phyloP scores from a whole-genome alignment of 1,140 invertebrate species.

The Achatina immaculata region DNA sequence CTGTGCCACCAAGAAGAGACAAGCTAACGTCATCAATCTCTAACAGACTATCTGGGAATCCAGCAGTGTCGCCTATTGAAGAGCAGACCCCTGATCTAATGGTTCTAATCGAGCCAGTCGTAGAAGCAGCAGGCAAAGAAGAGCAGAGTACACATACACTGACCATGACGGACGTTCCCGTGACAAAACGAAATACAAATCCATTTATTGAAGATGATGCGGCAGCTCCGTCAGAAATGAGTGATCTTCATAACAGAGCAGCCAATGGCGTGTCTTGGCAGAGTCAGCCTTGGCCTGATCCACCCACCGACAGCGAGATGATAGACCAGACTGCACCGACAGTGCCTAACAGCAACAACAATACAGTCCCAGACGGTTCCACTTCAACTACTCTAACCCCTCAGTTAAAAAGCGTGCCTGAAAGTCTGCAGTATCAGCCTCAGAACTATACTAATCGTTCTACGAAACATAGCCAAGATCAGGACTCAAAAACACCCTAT shows the following conservation, averaged over 20 bases:
- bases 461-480: background rate
- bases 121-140: background rate
- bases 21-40: conserved; percentile 5
- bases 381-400: background rate
- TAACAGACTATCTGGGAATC: background rate
- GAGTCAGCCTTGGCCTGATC: conserved; percentile 35
- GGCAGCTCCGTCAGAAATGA: background rate
- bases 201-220: conserved; percentile 27
- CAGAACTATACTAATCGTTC: conserved; percentile 25
- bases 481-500: background rate
- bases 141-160: background rate
- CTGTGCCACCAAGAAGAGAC: conserved; percentile 30
- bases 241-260: background rate
- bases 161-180: background rate
- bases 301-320: conserved; percentile 15
- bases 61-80: background rate
- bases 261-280: conserved; percentile 24
- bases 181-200: conserved; percentile 23
- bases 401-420: conserved; percentile 22
- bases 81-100: conserved; percentile 9
- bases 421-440: conserved; percentile 35
- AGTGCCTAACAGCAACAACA: background rate
- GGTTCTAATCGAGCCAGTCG: conserved; percentile 25
- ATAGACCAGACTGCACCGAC: background rate
- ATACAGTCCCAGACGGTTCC: background rate